phyloP scores from a whole-genome alignment of 2,113 vertebrate species.

The Dasyprocta punctata region DNA sequence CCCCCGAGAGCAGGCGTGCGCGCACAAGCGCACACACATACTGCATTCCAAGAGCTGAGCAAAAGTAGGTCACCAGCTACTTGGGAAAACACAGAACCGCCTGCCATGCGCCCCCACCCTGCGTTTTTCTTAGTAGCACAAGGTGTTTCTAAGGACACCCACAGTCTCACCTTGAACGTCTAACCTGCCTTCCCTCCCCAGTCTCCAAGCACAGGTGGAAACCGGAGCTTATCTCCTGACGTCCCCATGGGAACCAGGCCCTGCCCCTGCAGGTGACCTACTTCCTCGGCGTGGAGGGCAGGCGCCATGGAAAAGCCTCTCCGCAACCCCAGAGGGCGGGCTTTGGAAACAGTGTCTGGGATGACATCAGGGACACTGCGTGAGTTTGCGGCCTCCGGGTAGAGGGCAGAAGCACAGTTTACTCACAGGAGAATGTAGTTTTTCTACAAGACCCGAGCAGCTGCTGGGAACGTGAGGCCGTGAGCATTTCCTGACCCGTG shows the following conservation, averaged over 20 bases:
- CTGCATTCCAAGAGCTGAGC: background rate
- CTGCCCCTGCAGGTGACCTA: background rate
- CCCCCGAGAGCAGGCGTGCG: background rate
- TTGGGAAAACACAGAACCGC: constrained; percentile 6
- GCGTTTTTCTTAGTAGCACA: background rate
- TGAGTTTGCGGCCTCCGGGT: background rate
- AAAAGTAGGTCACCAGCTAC: constrained; percentile 21
- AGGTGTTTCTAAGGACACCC: constrained; percentile 16
- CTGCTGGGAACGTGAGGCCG: background rate
- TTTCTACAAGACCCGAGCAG: background rate
- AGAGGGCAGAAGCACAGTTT: background rate
- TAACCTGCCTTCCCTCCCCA: background rate
- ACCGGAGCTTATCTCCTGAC: constrained; percentile 21
- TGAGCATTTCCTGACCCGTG: background rate
- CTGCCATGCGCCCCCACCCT: background rate
- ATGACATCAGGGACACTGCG: background rate
- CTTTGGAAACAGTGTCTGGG: background rate
- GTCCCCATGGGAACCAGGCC: background rate
- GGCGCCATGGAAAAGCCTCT: background rate
- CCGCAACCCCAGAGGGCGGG: background rate
- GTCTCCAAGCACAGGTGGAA: constrained; percentile 31
- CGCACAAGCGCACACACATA: background rate
- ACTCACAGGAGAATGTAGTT: background rate
- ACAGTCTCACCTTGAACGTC: background rate
- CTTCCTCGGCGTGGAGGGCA: background rate